Conservation (phyloP, 92 coral and sea anemone genomes). For the Galaxea fascicularis region DNA sequence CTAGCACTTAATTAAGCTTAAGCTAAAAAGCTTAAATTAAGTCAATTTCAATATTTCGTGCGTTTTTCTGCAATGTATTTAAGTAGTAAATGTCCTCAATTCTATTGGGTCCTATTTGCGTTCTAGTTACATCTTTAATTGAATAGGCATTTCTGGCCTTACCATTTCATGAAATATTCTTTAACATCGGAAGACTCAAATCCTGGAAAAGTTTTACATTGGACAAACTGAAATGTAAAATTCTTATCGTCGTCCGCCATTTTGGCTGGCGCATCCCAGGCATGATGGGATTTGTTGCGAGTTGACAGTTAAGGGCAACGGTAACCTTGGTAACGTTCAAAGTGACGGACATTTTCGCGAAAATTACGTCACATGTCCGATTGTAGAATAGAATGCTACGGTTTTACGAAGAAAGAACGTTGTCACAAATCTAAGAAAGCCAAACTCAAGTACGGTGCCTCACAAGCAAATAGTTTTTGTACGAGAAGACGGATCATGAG, state of each 20-base stretch:
- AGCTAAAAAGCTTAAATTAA: background rate
- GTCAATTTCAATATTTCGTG: background rate
- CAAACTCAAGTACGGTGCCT: too few species aligned
- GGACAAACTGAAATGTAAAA: conserved; percentile 76
- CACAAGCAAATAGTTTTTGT: too few species aligned
- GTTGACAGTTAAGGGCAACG: too few species aligned
- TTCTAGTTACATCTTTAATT: background rate
- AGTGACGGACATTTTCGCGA: background rate
- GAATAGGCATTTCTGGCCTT: conserved; percentile 2
- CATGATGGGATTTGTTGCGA: conserved; percentile 31
- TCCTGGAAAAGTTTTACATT: conserved; percentile 73
- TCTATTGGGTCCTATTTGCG: background rate
- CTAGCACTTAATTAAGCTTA: background rate
- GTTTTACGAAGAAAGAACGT: too few species aligned
- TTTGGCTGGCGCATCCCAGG: conserved; percentile 28
- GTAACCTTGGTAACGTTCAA: background rate
- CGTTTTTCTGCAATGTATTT: conserved; percentile 8
- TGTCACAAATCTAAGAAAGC: too few species aligned
- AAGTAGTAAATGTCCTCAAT: background rate
- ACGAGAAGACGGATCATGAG: too few species aligned
- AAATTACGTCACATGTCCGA: too few species aligned
- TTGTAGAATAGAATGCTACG: too few species aligned
- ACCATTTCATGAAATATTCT: conserved; percentile 89
- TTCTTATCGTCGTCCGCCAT: conserved; percentile 90
- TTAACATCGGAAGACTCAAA: conserved; percentile 79